These are phyloP conservation scores for Incurvaria masculella DNA, from an alignment of 2,888 invertebrate species.

Conservation along the genomic window DNA sequence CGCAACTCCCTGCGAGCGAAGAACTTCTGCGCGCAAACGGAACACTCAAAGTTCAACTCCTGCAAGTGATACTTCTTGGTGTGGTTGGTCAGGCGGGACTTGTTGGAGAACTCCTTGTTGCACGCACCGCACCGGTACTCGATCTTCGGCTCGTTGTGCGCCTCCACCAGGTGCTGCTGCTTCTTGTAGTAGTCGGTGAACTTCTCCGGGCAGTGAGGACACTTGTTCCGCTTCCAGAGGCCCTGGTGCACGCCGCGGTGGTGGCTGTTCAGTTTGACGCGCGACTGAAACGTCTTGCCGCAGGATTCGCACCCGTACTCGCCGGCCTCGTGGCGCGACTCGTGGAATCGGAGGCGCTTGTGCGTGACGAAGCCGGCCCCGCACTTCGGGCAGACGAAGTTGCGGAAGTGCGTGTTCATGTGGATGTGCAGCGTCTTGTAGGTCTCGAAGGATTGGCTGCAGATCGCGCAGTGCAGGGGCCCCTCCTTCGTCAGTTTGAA, in stretches of 20 bases:
- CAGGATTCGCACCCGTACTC: neutral
- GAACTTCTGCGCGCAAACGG: conserved; percentile 43
- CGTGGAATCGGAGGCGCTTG: conserved; percentile 33
- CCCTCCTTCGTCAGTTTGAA: conserved; percentile 40
- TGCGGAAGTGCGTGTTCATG: conserved; percentile 35
- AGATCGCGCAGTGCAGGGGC: conserved; percentile 35
- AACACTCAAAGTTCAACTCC: conserved; percentile 39
- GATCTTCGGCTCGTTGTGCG: conserved; percentile 35
- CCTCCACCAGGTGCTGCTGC: conserved; percentile 40
- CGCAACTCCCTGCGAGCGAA: conserved; percentile 13
- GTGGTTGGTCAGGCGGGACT: conserved; percentile 42
- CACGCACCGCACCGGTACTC: conserved; percentile 46
- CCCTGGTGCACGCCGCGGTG: neutral
- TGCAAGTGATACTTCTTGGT: conserved; percentile 47
- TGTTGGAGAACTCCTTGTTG: conserved; percentile 44
- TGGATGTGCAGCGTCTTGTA: conserved; percentile 46
- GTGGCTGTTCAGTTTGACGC: neutral
- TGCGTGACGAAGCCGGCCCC: conserved; percentile 30
- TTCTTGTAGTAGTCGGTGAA: conserved; percentile 48
- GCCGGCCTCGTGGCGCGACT: neutral
- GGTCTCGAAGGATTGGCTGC: conserved; percentile 36
- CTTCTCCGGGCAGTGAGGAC: conserved; percentile 42
- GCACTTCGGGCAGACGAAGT: conserved; percentile 21
- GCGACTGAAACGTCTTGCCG: neutral
- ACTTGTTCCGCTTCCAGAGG: conserved; percentile 44